Base-by-base conservation (phyloP, 2,797 vertebrate species). In the Xyrichtys novacula region DNA sequence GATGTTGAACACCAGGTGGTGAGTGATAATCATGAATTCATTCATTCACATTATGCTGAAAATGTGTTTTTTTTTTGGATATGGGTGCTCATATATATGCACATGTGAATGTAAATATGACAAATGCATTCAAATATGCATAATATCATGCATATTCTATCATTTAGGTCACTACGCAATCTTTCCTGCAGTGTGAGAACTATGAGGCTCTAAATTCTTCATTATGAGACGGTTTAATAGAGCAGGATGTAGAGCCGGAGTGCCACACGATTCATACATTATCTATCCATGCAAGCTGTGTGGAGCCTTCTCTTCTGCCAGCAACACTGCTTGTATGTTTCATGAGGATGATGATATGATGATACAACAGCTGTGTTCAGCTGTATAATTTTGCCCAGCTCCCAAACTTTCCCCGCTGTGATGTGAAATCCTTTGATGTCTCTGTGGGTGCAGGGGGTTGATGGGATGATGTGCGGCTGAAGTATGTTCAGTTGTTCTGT, bases 341-440 rank as follows among this genome's bases (percentile, higher is more conserved):
- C 73, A 86, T 77, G 80, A 83, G 72, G 81, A 80, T 84, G 84
- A 88, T 61, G 82, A 85, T 83, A 82, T 66, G 71, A 84, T 89
- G 78, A 81, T 72, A 89, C 78, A 85, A 86, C 83, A 66, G 68
- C 76, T 65, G 74, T 14, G 52, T 72, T 76, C 43, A 55, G 47
- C 61, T 16, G 23, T 26, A 68, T 67, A 46, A 77, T 78, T 71
- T 70, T 60, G 71, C 58, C 60, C 71, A 57, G 66, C 79, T 61
- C 78, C 68, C 54, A 76, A 84, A 84, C 49, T 49, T 73, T 63
- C 36, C 74, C 6, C 26, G 17, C 74, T 79, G 77, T 20, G 67
- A 65, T 59, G 78, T 76, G 53, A 42, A 65, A 36, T n/a, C 34
- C 69, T 84, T 75, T 88, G 78, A 86, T 77, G 85, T 83, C 44